phyloP scores from a whole-genome alignment of 2,797 vertebrate genomes.

The Eulemur coronatus region DNA sequence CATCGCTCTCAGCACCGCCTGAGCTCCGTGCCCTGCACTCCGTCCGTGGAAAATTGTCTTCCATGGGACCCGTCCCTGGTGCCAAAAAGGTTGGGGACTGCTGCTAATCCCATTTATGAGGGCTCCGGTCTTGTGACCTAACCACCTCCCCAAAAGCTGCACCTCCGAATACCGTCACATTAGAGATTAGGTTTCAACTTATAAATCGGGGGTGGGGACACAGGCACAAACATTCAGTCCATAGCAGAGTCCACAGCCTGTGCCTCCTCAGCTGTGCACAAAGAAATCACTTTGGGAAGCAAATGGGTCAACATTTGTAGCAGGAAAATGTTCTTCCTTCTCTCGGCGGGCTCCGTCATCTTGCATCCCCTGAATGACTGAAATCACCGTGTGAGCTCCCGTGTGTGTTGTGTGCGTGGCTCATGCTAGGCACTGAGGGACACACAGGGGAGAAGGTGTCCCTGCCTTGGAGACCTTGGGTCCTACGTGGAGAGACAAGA shows the following conservation, averaged over 20 bases:
- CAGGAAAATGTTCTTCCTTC: not conserved
- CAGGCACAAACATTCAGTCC: too few species aligned
- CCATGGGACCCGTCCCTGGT: too few species aligned
- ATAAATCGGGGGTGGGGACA: too few species aligned
- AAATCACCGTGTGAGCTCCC: accelerated
- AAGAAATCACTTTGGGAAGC: not conserved
- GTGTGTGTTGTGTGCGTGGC: accelerated
- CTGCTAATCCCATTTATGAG: not conserved
- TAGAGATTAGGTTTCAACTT: not conserved
- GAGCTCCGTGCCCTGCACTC: too few species aligned
- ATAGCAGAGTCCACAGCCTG: not conserved
- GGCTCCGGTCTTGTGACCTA: not conserved
- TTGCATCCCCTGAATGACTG: not conserved
- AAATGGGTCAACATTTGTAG: not conserved
- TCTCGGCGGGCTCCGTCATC: accelerated
- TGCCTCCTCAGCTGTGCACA: accelerated
- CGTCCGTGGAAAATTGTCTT: too few species aligned
- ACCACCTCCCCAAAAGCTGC: not conserved
- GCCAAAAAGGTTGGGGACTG: too few species aligned
- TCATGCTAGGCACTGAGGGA: not conserved
- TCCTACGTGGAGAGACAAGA: not conserved
- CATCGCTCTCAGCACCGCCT: accelerated
- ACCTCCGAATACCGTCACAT: not conserved
- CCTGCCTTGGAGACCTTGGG: not conserved
- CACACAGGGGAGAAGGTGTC: not conserved